Base-by-base conservation (phyloP, 2,888 invertebrate genomes). In the Hyalella azteca region DNA sequence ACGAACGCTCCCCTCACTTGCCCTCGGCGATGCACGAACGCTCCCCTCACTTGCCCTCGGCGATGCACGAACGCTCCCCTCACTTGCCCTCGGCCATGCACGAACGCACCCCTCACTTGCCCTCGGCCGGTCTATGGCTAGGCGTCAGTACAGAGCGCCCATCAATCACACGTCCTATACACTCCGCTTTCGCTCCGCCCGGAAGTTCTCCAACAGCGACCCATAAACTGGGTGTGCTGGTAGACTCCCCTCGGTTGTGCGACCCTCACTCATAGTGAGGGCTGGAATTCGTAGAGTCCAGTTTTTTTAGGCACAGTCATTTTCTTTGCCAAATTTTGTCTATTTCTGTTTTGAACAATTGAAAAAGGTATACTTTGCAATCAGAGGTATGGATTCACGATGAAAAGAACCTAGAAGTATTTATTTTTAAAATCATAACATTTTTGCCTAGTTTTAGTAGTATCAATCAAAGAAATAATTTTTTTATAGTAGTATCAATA, bases 151-250 rank as follows among this genome's bases (percentile, higher is more conserved):
- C 66, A n/a, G 36, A 36, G 29, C 4, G 59, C 59, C 66, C 36
- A 36, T 66, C 66, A 66, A 66, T 66, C 66, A 66, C 2, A 36
- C 29, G 36, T 66, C 66, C 66, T n/a, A 36, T 39, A n/a, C 36
- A 19, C 36, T 66, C 66, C 66, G 66, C 66, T 66, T 66, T 66
- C 36, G 36, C 66, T 29, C 36, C 7, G 66, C 39, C 66, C 66
- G 66, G 66, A 66, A 66, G 66, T 29, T 66, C 66, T 36, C 19
- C 66, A 66, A 66, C 36, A 66, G 66, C 66, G 29, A n/a, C 36
- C 66, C 66, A 66, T 66, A 66, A 66, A 36, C 13, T 66, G 32
- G 66, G 66, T 66, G 66, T 15, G 15, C 32, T 29, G 66, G 36
- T 13, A 29, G 9, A 9, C 13, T 66, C 32, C 66, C 66, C 66